Percentiles rank a stretch among this genome's conserved stretches.
phyloP scores from a whole-genome alignment of 2,888 invertebrate species.

The Pseudolycoriella hygida region DNA sequence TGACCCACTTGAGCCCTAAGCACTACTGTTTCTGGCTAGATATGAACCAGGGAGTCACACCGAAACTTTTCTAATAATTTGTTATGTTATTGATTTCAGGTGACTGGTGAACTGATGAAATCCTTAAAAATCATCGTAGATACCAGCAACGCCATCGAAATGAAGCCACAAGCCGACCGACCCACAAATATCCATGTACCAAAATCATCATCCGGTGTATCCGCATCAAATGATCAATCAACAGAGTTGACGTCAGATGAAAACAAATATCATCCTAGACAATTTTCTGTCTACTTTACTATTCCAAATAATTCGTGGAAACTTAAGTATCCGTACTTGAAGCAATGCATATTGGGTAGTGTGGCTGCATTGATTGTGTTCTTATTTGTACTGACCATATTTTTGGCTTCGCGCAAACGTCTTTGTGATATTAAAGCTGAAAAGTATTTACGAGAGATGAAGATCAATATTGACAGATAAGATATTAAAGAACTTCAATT shows the following conservation, averaged over 20 bases:
- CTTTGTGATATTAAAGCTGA: too few relatives aligned
- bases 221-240: neutral
- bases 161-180: conserved; percentile 4
- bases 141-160: conserved; percentile 18
- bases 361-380: conserved; percentile 4
- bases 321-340: neutral
- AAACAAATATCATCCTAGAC: neutral
- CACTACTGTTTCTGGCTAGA: too few relatives aligned
- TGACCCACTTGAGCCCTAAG: too few relatives aligned
- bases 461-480: too few relatives aligned
- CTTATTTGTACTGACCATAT: conserved; percentile 1
- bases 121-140: conserved; percentile 25
- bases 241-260: neutral
- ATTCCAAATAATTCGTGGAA: neutral
- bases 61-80: too few relatives aligned
- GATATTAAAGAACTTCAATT: too few relatives aligned
- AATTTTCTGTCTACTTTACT: neutral
- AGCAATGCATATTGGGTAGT: neutral
- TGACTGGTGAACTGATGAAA: conserved; percentile 24
- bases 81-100: too few relatives aligned
- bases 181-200: neutral
- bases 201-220: neutral
- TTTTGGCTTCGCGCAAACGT: neutral
- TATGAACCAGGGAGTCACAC: too few relatives aligned
- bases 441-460: too few relatives aligned